phyloP scores from a whole-genome alignment of 64 coral and sea anemone species.

The Dendronephthya gigantea region DNA sequence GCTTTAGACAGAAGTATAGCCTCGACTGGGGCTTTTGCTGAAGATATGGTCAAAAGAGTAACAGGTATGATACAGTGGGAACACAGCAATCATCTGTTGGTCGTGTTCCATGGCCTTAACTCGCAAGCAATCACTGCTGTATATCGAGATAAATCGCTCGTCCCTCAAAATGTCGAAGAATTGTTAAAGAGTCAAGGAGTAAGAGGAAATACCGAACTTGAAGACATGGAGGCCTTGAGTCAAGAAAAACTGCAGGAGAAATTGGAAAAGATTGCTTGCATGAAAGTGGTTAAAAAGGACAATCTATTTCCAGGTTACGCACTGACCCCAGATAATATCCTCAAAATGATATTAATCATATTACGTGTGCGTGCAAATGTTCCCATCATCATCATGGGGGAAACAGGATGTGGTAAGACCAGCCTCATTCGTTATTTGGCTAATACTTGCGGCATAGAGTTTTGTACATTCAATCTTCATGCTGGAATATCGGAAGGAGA shows the following conservation, averaged over 20 bases:
- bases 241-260: background rate
- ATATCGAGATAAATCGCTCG: background rate
- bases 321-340: constrained; percentile 76
- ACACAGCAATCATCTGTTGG: constrained; percentile 55
- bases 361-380: constrained; percentile 60
- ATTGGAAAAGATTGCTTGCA: constrained; percentile 1
- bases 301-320: constrained; percentile 33
- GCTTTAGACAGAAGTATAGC: constrained; percentile 8
- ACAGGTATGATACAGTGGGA: constrained; percentile 77
- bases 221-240: background rate
- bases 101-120: constrained; percentile 54
- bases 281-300: background rate
- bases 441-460: constrained; percentile 49
- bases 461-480: constrained; percentile 67
- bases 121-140: constrained; percentile 36
- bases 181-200: background rate
- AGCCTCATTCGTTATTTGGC: constrained; percentile 81
- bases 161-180: background rate
- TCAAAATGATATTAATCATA: constrained; percentile 89
- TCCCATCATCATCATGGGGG: constrained; percentile 87
- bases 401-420: constrained; percentile 94
- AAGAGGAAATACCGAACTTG: background rate
- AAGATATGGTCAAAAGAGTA: constrained; percentile 58
- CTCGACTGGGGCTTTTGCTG: constrained; percentile 20
- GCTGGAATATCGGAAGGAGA: constrained; percentile 59